A percentile compares a stretch with the other conserved stretches of the same genome.
Evolutionary conservation across 2,888 invertebrate species (phyloP).

Genomic region (Tubulanus polymorphus): DNA sequence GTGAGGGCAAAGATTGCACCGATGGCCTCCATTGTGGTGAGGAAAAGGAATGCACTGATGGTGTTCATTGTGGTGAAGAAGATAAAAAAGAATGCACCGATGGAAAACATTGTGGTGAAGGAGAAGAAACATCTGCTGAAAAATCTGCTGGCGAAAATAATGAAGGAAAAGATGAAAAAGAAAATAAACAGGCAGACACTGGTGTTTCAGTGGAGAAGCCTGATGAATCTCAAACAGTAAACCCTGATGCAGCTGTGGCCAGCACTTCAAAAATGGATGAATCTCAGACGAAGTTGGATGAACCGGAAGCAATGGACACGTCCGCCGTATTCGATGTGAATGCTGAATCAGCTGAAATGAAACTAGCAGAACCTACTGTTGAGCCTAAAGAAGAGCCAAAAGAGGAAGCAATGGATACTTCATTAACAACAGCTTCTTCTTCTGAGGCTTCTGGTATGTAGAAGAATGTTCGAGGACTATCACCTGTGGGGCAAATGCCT

Average conservation of each 20-base stretch:
- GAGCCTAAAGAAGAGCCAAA: slow-evolving; percentile 27
- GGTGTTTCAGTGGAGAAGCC: slow-evolving; percentile 8
- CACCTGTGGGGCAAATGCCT: neutral
- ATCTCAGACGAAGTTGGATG: no score
- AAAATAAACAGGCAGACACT: slow-evolving; percentile 10
- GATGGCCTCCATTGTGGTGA: slow-evolving; percentile 11
- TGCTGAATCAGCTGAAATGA: no score
- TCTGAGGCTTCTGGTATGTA: neutral
- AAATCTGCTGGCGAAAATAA: slow-evolving; percentile 20
- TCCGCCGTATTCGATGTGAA: no score
- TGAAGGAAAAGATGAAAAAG: slow-evolving; percentile 14
- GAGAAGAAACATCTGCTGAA: slow-evolving; percentile 9
- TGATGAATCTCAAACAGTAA: slow-evolving; percentile 13
- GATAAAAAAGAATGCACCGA: slow-evolving; percentile 16
- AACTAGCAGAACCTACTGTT: slow-evolving; percentile 12
- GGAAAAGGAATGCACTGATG: slow-evolving; percentile 19
- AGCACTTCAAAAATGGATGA: slow-evolving; percentile 9
- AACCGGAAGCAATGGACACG: slow-evolving; percentile 12
- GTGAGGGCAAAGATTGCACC: slow-evolving; percentile 15
- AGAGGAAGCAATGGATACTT: slow-evolving; percentile 14
- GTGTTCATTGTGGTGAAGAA: slow-evolving; percentile 22
- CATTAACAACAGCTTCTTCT: neutral
- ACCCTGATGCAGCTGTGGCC: slow-evolving; percentile 8
- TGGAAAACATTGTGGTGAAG: slow-evolving; percentile 7
- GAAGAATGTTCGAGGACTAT: no score